Base-by-base conservation (phyloP, 2,888 invertebrate genomes). In the Cremastobaeus sp. region DNA sequence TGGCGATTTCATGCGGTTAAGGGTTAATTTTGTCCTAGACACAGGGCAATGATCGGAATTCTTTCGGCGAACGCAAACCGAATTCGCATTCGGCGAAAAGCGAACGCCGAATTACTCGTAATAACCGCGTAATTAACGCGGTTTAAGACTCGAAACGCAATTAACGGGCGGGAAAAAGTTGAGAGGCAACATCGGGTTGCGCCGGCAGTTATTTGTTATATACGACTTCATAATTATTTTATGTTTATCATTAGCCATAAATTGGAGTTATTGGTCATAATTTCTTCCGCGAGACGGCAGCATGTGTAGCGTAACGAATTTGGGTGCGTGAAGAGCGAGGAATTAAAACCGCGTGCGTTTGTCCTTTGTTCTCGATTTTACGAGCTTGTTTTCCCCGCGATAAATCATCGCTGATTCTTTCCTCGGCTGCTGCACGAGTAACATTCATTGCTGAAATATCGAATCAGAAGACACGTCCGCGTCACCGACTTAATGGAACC, bases 161-260 rank as follows among this genome's bases (percentile, higher is more conserved):
- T 30, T 50, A 60, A 17, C 4, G 32, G 32, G 14, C 11, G 28
- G n/a, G 12, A 60, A 41, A 25, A 25, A 25, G 3, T 25, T 8
- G 25, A 8, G 25, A 28, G 17, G 30, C 45, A 57, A 12, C 43
- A 28, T 14, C 57, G 6, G 18, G 47, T 62, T 70, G 62, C 47
- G 57, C 30, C 21, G 21, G 47, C 43, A 34, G 39, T 62, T 57
- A 48, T 34, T 18, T 34, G 62, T 64, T 50, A 43, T 70, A 55
- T 50, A 70, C 35, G 70, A 48, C 70, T 55, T 41, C 57, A 43
- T 70, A 70, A 70, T 70, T 48, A 57, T 37, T 64, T 62, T 70
- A 64, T 70, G 48, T 60, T 70, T 70, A 54, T 57, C 50, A 50
- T 55, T 55, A 48, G 20, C 55, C 55, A 62, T 62, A 62, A 70